Base-by-base conservation (phyloP, 2,113 vertebrate genomes). In the Bucco capensis region DNA sequence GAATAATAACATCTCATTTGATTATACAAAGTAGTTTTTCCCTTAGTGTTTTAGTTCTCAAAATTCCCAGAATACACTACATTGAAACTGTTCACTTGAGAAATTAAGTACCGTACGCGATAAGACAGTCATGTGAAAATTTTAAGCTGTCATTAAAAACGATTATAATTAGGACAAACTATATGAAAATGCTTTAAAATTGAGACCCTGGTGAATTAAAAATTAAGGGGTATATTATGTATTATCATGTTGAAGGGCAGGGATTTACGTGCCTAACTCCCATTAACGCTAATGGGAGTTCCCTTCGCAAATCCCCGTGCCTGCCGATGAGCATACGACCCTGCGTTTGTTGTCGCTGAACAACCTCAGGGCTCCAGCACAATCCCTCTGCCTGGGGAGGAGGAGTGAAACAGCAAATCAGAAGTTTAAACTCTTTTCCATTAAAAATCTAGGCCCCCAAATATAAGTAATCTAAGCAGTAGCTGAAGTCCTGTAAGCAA, bases 131-230 rank as follows among this genome's bases (percentile, higher is more conserved):
- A 95, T 97, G 97, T 96, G 97, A 97, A 97, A 97, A 94, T 97
- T 97, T 98, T 97, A 97, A 97, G 96, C 97, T 98, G 97, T 98
- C 98, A 97, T 98, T 98, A 98, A 97, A 97, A 98, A 97, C 95
- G 78, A 97, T 97, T 97, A 93, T 97, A 98, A 98, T 98, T 98
- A 98, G 97, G 96, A 97, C 97, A 98, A 98, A 97, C 97, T 97
- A 96, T 97, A 97, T 92, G 96, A 97, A 98, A 98, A 98, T 96
- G 93, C 96, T 97, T 97, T 96, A 97, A 98, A 97, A 97, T 93
- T 95, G 96, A 98, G 96, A 97, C 97, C 96, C 96, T 47, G 79
- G 96, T 97, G 97, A 97, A 97, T 98, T 98, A 97, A 97, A 97
- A 98, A 96, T 97, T 97, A 97, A 98, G 97, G 96, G 94, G 89